Base-by-base conservation (phyloP, 64 coral and sea anemone species). In the Trachythela sp. region DNA sequence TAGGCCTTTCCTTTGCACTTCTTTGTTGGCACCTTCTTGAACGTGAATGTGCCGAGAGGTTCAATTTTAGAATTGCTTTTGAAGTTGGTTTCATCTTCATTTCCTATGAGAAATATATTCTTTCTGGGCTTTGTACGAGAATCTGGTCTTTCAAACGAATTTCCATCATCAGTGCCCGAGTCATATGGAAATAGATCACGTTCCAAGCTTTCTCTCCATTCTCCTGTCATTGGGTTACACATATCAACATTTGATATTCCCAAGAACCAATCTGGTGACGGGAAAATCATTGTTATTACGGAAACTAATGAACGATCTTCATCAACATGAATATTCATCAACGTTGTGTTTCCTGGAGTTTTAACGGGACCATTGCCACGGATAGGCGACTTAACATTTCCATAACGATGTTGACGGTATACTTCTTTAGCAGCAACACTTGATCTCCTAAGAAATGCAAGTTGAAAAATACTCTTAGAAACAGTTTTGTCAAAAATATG, bases 261-360 rank as follows among this genome's bases (percentile, higher is more conserved):
- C 49, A 92, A 40, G 70, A 92, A 83, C 90, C 90, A 90, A 68
- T 90, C 89, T 33, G 89, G 89, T 18, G 89, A 90, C 3, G 89
- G 89, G 34, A 40, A 48, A 29, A 90, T 48, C 89, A 90, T 90
- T 3, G 89, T 41, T 15, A 90, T 48, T 0, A 85, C 59, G 59
- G 59, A 68, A 4, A 68, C 59, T 31, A 68, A 31, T 14, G 59
- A 68, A 68, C 30, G 59, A 22, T 68, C 5, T 22, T 68, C 30
- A 14, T 68, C 30, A 2, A 68, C 59, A 31, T 68, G 20, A 68
- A 68, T 6, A 31, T 68, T 14, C 59, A 68, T 22, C 20, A 68
- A 45, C 11, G 42, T 68, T 68, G 59, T 68, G 59, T 2, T n/a
- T 68, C 59, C 59, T 68, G 59, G 42, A 45, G 42, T 45, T 45